Evolutionary conservation across 2,113 vertebrate genomes (phyloP).

Genomic region (Sinocyclocheilus anshuiensis): DNA sequence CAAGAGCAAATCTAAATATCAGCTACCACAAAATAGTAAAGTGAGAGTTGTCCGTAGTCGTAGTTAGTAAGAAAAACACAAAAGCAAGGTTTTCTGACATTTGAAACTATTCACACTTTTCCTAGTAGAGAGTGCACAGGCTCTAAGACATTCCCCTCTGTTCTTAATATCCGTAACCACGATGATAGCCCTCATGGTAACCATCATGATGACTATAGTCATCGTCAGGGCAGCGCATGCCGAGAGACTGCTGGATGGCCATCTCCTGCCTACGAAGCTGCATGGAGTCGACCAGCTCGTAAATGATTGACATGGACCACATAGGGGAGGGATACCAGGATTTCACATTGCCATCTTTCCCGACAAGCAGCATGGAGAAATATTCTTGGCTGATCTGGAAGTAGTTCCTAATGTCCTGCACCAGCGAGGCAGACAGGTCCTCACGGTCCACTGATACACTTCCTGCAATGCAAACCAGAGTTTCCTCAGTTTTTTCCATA

Average conservation of each 20-base stretch:
- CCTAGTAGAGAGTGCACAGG: background rate
- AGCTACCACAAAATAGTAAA: background rate
- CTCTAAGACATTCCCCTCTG: conserved; percentile 8
- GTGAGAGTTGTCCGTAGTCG: background rate
- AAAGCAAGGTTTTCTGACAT: background rate
- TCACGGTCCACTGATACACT: conserved; percentile 83
- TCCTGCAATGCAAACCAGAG: conserved; percentile 67
- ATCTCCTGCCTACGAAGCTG: conserved; percentile 89
- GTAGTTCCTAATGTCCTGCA: conserved; percentile 86
- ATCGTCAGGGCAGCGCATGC: conserved; percentile 87
- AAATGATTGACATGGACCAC: conserved; percentile 91
- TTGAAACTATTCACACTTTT: conserved; percentile 1
- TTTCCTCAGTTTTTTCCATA: background rate
- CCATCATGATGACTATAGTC: conserved; percentile 85
- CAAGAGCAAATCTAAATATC: background rate
- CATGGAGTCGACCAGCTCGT: conserved; percentile 90
- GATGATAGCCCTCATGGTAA: conserved; percentile 83
- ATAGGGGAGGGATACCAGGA: conserved; percentile 91
- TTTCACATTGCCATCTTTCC: conserved; percentile 90
- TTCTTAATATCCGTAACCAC: conserved; percentile 83
- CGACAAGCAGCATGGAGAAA: conserved; percentile 91
- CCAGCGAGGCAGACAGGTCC: conserved; percentile 80
- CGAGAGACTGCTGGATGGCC: conserved; percentile 87
- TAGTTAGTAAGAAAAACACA: background rate
- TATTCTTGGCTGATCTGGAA: conserved; percentile 88